Percentiles rank a stretch among this genome's conserved stretches.
Conservation (phyloP, 2,113 vertebrate species). For the Eptesicus fuscus region DNA sequence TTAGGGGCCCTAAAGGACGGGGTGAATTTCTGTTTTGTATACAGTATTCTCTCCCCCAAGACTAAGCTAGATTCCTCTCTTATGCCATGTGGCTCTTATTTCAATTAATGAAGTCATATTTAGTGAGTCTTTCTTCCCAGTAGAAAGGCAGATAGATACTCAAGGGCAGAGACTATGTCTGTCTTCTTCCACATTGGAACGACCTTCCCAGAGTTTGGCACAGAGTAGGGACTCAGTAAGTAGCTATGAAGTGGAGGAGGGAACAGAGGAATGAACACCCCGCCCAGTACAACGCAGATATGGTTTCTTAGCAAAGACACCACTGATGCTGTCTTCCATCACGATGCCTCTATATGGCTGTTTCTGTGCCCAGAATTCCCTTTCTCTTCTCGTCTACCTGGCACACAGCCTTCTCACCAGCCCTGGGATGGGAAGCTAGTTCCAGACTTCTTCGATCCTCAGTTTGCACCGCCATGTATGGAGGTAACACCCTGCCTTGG, state of each 20-base stretch:
- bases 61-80: background rate
- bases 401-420: background rate
- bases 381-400: background rate
- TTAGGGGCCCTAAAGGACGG: background rate
- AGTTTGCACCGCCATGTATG: background rate
- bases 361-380: background rate
- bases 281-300: background rate
- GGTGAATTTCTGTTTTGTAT: background rate
- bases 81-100: background rate
- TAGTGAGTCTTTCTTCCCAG: background rate
- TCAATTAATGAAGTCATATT: background rate
- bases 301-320: background rate
- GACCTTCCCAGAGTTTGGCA: background rate
- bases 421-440: background rate
- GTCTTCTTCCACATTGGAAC: background rate
- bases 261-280: too few relatives aligned
- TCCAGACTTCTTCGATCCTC: background rate
- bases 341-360: background rate
- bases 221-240: background rate
- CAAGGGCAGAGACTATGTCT: background rate
- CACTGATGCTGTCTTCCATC: background rate
- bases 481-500: too few relatives aligned
- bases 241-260: background rate
- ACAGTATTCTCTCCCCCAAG: background rate
- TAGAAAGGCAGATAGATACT: background rate